These are phyloP conservation scores for Epinephelus cyanopodus DNA, from an alignment of 2,113 vertebrate species.

Conservation along the genomic window DNA sequence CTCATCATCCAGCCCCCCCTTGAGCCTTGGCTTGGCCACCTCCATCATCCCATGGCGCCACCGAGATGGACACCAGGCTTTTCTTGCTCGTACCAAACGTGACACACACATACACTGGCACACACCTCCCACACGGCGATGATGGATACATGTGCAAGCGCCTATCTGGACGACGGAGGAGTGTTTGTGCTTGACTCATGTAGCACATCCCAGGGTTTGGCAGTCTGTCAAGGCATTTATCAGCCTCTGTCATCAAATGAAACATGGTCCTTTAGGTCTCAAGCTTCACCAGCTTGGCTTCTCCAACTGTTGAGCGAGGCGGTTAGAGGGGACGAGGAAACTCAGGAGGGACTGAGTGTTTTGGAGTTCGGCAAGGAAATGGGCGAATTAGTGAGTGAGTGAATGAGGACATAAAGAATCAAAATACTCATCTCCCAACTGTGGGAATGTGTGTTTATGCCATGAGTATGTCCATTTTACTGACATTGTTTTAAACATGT, in stretches of 20 bases:
- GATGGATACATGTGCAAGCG: constrained; percentile 61
- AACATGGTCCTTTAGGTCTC: constrained; percentile 47
- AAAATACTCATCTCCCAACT: constrained; percentile 2
- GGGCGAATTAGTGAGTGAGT: constrained; percentile 1
- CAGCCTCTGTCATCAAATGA: constrained; percentile 63
- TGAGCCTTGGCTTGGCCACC: constrained; percentile 23
- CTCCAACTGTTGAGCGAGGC: constrained; percentile 35
- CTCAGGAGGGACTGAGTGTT: background rate
- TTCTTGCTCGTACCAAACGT: background rate
- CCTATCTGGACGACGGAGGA: constrained; percentile 56
- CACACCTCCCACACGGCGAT: constrained; percentile 68
- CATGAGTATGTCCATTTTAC: constrained; percentile 7
- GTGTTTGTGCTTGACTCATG: constrained; percentile 73
- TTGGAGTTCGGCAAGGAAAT: background rate
- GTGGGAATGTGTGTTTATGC: constrained; percentile 21
- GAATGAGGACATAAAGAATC: constrained; percentile 13
- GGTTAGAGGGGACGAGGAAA: constrained; percentile 15
- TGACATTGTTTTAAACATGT: constrained; percentile 35
- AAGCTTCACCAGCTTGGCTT: constrained; percentile 33
- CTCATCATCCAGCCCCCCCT: constrained; percentile 37
- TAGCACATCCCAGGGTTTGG: constrained; percentile 61
- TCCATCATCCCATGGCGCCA: constrained; percentile 54
- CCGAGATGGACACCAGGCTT: constrained; percentile 47
- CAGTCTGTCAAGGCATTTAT: constrained; percentile 67
- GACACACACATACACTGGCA: constrained; percentile 7